Evolutionary conservation across 2,797 vertebrate genomes (phyloP).

Genomic region (Periparus ater): DNA sequence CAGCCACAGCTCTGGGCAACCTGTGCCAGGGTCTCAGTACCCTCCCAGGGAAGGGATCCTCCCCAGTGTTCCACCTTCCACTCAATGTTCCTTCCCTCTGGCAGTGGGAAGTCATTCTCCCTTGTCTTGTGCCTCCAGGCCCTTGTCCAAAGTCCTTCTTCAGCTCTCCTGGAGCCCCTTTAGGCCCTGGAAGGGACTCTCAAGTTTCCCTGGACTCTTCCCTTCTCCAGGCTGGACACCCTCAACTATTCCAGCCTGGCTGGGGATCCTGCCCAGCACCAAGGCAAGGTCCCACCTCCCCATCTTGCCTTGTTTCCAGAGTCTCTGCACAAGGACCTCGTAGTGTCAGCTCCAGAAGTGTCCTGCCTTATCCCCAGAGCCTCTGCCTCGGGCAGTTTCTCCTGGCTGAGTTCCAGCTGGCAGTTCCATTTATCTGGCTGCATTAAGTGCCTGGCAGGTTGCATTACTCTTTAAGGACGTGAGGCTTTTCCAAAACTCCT

Average conservation of each 20-base stretch:
- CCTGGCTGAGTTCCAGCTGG: slow-evolving; percentile 10
- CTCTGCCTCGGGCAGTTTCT: neutral
- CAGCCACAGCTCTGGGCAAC: neutral
- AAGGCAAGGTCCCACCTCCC: neutral
- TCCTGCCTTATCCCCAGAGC: neutral
- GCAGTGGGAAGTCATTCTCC: neutral
- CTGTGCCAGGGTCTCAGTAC: neutral
- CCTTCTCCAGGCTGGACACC: neutral
- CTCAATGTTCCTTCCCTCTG: no score
- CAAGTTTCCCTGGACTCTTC: neutral
- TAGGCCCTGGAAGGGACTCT: neutral
- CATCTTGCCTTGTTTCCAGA: neutral
- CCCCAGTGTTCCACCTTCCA: neutral
- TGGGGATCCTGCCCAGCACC: neutral
- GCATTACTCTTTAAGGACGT: neutral
- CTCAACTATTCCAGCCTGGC: neutral
- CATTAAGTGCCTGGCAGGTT: neutral
- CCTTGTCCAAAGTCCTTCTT: neutral
- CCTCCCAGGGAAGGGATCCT: neutral
- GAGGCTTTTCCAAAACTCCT: neutral
- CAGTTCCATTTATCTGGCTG: neutral
- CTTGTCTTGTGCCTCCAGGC: neutral
- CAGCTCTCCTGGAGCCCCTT: neutral
- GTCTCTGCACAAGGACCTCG: neutral
- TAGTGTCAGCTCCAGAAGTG: neutral